These are phyloP conservation scores for Mystacornis crossleyi DNA, from an alignment of 2,113 vertebrate genomes.

Conservation along the genomic window DNA sequence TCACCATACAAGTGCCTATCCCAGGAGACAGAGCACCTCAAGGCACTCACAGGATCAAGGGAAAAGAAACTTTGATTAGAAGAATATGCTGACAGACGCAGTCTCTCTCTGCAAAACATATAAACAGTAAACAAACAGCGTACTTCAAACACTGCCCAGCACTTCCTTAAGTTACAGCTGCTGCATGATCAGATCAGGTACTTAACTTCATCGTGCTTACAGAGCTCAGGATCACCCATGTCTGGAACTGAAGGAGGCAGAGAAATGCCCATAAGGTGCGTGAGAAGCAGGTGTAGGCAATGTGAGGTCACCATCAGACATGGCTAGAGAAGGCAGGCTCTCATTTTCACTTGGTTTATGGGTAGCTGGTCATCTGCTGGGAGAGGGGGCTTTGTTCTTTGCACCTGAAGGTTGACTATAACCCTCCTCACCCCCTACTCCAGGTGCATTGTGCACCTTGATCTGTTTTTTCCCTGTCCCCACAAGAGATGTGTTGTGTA, in stretches of 20 bases:
- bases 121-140: neutral
- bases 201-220: neutral
- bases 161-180: neutral
- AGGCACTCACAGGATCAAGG: neutral
- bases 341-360: neutral
- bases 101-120: neutral
- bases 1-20: neutral
- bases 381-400: neutral
- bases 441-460: neutral
- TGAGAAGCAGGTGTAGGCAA: neutral
- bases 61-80: neutral
- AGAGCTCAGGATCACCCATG: neutral
- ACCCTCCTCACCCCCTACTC: neutral
- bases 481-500: neutral
- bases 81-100: neutral
- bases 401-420: neutral
- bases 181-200: fast-evolving
- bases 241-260: neutral
- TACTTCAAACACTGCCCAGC: neutral
- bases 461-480: neutral
- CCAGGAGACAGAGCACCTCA: neutral
- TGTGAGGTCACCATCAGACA: neutral
- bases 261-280: neutral
- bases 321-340: neutral
- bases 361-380: neutral